phyloP scores from a whole-genome alignment of 2,888 invertebrate genomes.

The Zygogramma bicolorata region DNA sequence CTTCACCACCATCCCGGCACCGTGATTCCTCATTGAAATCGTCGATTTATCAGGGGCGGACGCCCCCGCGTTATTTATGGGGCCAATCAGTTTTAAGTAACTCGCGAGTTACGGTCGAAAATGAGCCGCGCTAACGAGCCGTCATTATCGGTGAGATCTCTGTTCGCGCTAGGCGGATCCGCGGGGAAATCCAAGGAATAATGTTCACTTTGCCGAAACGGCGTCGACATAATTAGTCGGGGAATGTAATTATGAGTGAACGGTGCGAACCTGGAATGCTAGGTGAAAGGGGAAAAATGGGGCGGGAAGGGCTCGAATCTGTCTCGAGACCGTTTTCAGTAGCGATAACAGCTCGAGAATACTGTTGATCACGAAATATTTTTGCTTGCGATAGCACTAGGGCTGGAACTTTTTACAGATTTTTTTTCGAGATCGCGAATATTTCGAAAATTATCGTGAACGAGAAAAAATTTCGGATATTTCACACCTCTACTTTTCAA shows the following conservation, averaged over 20 bases:
- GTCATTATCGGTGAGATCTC: slow-evolving; percentile 12
- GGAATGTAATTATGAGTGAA: slow-evolving; percentile 30
- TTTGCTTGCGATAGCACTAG: too few species aligned
- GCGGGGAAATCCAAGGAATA: slow-evolving; percentile 26
- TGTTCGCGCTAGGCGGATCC: slow-evolving; percentile 20
- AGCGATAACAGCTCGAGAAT: too few species aligned
- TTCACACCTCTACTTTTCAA: too few species aligned
- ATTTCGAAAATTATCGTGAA: too few species aligned
- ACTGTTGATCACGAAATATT: too few species aligned
- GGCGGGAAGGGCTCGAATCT: background rate
- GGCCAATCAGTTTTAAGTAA: slow-evolving; percentile 37
- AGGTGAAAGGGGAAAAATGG: background rate
- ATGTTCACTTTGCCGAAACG: slow-evolving; percentile 35
- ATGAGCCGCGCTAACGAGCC: slow-evolving; percentile 33
- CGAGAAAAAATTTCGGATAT: too few species aligned
- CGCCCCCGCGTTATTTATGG: slow-evolving; percentile 26
- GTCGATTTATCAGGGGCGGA: slow-evolving; percentile 36
- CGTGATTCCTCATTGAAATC: slow-evolving; percentile 37
- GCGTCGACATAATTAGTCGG: slow-evolving; percentile 35
- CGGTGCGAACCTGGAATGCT: background rate
- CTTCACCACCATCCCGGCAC: slow-evolving; percentile 21
- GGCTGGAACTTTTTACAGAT: too few species aligned
- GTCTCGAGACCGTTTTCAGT: too few species aligned
- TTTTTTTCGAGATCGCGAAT: too few species aligned
- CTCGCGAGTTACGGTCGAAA: slow-evolving; percentile 33